phyloP scores from a whole-genome alignment of 2,888 invertebrate genomes.

The Endotricha flammealis region DNA sequence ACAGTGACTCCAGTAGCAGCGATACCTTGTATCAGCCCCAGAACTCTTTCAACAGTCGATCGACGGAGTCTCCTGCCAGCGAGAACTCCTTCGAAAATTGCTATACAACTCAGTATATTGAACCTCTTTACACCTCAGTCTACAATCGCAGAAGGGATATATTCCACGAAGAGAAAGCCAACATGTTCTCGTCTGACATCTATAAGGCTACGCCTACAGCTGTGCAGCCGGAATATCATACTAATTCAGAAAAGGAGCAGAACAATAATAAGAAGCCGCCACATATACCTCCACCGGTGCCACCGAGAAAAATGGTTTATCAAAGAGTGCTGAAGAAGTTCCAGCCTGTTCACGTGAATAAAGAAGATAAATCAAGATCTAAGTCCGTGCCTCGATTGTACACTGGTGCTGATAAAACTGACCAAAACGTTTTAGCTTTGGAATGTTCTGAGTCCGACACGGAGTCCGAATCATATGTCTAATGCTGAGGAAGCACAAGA shows the following conservation, averaged over 20 bases:
- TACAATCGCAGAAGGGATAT: constrained; percentile 64
- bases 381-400: constrained; percentile 70
- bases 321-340: constrained; percentile 77
- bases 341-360: constrained; percentile 81
- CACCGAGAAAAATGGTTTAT: constrained; percentile 75
- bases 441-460: constrained; percentile 72
- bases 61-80: constrained; percentile 67
- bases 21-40: constrained; percentile 71
- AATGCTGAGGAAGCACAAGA: constrained; percentile 28
- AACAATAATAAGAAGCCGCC: constrained; percentile 62
- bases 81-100: constrained; percentile 67
- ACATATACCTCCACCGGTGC: constrained; percentile 79
- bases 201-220: constrained; percentile 73
- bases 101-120: constrained; percentile 67
- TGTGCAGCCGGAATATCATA: constrained; percentile 62
- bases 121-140: constrained; percentile 67
- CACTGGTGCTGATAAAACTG: constrained; percentile 49
- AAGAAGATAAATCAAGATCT: constrained; percentile 73
- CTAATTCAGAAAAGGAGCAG: constrained; percentile 46
- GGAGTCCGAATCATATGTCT: constrained; percentile 74
- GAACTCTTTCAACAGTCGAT: constrained; percentile 61
- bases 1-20: constrained; percentile 69
- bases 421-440: constrained; percentile 57
- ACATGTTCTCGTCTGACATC: constrained; percentile 64
- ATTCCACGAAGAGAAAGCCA: constrained; percentile 62